A percentile compares a stretch with the other conserved stretches of the same genome.
phyloP scores from a whole-genome alignment of 2,888 invertebrate species.

The Hydrotaea cyrtoneurina region DNA sequence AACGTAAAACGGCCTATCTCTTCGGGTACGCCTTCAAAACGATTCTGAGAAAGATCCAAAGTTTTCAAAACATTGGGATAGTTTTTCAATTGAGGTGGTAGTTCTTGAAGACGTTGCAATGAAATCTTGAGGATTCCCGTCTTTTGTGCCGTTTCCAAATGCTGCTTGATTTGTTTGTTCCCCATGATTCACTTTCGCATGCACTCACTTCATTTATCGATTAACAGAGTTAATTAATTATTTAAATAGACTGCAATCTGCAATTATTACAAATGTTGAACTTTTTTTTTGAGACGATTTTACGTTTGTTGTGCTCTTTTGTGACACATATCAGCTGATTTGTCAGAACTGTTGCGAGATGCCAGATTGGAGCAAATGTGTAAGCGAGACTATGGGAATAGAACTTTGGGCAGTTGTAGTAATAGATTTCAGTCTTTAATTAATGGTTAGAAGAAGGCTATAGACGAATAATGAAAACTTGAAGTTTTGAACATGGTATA shows the following conservation, averaged over 20 bases:
- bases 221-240: slow-evolving; percentile 28
- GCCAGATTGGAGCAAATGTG: slow-evolving; percentile 50
- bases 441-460: too few relatives aligned
- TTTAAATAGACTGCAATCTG: background rate
- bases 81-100: slow-evolving; percentile 85
- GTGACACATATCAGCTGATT: slow-evolving; percentile 58
- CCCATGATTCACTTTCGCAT: slow-evolving; percentile 85
- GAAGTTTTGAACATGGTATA: too few relatives aligned
- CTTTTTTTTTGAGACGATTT: slow-evolving; percentile 47
- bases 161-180: slow-evolving; percentile 93
- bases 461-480: too few relatives aligned
- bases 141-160: slow-evolving; percentile 96
- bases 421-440: too few relatives aligned
- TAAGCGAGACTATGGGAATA: too few relatives aligned
- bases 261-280: slow-evolving; percentile 8
- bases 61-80: slow-evolving; percentile 89
- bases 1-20: slow-evolving; percentile 88
- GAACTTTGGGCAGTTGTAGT: too few relatives aligned
- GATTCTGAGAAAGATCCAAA: slow-evolving; percentile 94
- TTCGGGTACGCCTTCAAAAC: slow-evolving; percentile 88
- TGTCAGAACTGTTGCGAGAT: slow-evolving; percentile 12
- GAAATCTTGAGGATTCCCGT: slow-evolving; percentile 96
- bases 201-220: slow-evolving; percentile 2
- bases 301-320: slow-evolving; percentile 37
- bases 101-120: slow-evolving; percentile 89